Evolutionary conservation across 2,888 invertebrate species (phyloP), one percentile per base, ranked within the genome.

Genomic region (Hemithea aestivaria): DNA sequence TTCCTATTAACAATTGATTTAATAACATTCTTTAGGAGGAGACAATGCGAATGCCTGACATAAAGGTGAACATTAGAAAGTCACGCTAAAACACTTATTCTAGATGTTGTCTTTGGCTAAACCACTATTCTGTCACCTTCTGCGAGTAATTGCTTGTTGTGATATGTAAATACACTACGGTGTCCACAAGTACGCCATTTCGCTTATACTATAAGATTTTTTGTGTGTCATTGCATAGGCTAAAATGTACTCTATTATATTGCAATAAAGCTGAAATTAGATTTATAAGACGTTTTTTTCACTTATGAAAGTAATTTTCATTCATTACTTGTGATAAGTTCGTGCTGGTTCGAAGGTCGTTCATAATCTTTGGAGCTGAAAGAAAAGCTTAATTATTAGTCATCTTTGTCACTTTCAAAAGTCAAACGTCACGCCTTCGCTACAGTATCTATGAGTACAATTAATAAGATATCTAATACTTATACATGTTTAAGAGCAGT

Each of bases 1-100:
- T 16, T 4, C 5, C 3, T 16, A 7, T 16, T 66, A 68, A 58
- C 35, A 37, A 50, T 22, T 40, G 51, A 52, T 61, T n/a, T 68
- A 16, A 62, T 60, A 16, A 16, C 56, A 59, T 68, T 66, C 61
- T 62, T 50, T 72, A 72, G 72, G 66, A 64, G 67, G 66, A 62
- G 68, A 52, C 46, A 65, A 65, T 65, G 56, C 63, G 44, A 64
- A 68, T 68, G 60, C 64, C 56, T 35, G 48, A 42, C 12, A 53
- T 56, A 42, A 53, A 70, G 69, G 69, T 70, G 70, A 70, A 56
- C 53, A 20, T 26, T 26, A 21, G 21, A 32, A 28, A 3, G 20
- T 25, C 47, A 49, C 45, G 50, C 50, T 52, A 43, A 26, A 35
- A 22, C 38, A 40, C 40, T 27, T 23, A 25, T 34, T 35, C 33